phyloP scores from a whole-genome alignment of 2,113 vertebrate genomes.

The Carettochelys insculpta region DNA sequence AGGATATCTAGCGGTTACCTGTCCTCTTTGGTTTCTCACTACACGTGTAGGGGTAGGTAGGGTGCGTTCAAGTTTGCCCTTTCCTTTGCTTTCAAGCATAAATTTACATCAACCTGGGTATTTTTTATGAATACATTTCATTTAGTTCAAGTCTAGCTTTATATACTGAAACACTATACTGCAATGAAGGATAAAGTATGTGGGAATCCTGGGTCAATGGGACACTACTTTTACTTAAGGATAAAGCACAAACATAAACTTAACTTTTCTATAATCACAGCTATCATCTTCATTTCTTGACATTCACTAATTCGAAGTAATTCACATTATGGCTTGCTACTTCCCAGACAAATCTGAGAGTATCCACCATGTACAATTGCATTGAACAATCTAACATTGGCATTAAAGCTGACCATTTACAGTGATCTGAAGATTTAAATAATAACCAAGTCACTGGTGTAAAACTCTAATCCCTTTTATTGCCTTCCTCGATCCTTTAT shows the following conservation, averaged over 20 bases:
- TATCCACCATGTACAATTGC: constrained; percentile 8
- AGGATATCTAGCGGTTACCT: background rate
- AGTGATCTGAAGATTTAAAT: constrained; percentile 44
- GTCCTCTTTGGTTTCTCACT: background rate
- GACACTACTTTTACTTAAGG: constrained; percentile 24
- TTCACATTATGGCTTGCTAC: background rate
- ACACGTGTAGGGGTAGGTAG: background rate
- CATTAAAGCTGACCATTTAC: constrained; percentile 36
- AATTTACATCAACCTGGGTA: background rate
- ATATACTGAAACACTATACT: background rate
- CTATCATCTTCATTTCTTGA: constrained; percentile 23
- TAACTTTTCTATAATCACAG: background rate
- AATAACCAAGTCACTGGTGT: constrained; percentile 57
- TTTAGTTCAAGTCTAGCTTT: background rate
- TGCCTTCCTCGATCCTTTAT: constrained; percentile 50
- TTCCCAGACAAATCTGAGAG: constrained; percentile 28
- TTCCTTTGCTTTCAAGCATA: constrained; percentile 2
- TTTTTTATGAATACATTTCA: constrained; percentile 9
- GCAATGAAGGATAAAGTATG: background rate
- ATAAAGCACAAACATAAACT: constrained; percentile 46
- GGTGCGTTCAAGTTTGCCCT: background rate
- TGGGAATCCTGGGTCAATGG: background rate
- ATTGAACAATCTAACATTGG: constrained; percentile 41
- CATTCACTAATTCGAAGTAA: constrained; percentile 36
- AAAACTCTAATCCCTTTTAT: constrained; percentile 55